These are phyloP conservation scores for Leptoclinus maculatus DNA, from an alignment of 2,797 vertebrate genomes.

Conservation along the genomic window DNA sequence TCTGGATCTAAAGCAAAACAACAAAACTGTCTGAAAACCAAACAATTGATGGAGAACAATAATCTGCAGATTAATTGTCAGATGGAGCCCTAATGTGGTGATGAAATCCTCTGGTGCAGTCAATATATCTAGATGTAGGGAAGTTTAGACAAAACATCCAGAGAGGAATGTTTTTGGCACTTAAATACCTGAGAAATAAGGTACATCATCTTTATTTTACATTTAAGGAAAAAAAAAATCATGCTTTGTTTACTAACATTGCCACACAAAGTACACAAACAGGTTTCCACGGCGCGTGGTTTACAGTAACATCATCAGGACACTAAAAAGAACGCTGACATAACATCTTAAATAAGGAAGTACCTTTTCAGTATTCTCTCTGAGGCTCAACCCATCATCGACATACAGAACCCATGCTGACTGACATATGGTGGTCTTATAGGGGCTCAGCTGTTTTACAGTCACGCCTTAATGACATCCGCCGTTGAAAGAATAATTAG, in stretches of 20 bases:
- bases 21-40: not conserved
- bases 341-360: constrained; percentile 13
- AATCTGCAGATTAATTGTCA: not conserved
- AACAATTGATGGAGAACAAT: not conserved
- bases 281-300: not conserved
- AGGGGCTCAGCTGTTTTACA: constrained; percentile 68
- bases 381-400: constrained; percentile 36
- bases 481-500: constrained; percentile 64
- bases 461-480: constrained; percentile 63
- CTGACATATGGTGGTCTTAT: constrained; percentile 61
- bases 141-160: not conserved
- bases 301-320: not conserved
- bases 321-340: not conserved
- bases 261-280: not conserved
- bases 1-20: not conserved
- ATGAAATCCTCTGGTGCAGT: not conserved
- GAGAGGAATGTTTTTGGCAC: not conserved
- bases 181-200: not conserved
- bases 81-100: not conserved
- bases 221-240: not conserved
- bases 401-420: constrained; percentile 40
- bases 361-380: constrained; percentile 4
- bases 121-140: too few species aligned
- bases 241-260: not conserved
- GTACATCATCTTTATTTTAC: not conserved